phyloP scores from a whole-genome alignment of 2,113 vertebrate genomes.

The Festucalex cinctus region DNA sequence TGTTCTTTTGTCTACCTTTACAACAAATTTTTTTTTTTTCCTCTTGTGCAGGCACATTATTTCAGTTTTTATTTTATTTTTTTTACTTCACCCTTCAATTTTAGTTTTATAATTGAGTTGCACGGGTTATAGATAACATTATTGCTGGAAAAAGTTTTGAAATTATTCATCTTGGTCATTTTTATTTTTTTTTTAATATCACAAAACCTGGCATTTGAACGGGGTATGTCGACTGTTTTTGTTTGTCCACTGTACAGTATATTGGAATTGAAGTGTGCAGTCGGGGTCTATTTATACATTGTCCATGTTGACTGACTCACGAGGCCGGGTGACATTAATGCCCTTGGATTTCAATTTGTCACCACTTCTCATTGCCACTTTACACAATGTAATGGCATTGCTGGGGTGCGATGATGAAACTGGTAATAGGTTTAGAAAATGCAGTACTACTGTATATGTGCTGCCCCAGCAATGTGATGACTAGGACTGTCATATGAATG shows the following conservation, averaged over 20 bases:
- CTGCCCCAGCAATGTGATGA: constrained; percentile 41
- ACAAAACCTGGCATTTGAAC: too few relatives aligned
- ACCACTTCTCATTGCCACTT: constrained; percentile 22
- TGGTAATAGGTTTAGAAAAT: constrained; percentile 37
- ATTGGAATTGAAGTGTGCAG: constrained; percentile 1
- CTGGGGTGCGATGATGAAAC: constrained; percentile 31
- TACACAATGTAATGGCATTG: constrained; percentile 33
- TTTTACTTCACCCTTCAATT: too few relatives aligned
- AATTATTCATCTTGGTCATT: too few relatives aligned
- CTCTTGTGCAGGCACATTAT: too few relatives aligned
- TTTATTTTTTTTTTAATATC: too few relatives aligned
- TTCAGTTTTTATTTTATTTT: too few relatives aligned
- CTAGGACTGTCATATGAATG: constrained; percentile 6
- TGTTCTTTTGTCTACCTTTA: too few relatives aligned
- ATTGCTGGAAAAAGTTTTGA: too few relatives aligned
- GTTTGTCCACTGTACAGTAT: neutral
- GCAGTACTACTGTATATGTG: constrained; percentile 25
- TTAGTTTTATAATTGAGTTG: too few relatives aligned
- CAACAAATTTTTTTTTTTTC: too few relatives aligned
- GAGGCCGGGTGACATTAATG: constrained; percentile 6
- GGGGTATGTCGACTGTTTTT: too few relatives aligned
- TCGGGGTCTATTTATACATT: constrained; percentile 5
- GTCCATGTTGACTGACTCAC: constrained; percentile 5
- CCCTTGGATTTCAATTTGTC: constrained; percentile 39
- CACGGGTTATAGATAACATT: too few relatives aligned